Conservation (phyloP, 2,113 vertebrate species). For the Myotis lucifugus region DNA sequence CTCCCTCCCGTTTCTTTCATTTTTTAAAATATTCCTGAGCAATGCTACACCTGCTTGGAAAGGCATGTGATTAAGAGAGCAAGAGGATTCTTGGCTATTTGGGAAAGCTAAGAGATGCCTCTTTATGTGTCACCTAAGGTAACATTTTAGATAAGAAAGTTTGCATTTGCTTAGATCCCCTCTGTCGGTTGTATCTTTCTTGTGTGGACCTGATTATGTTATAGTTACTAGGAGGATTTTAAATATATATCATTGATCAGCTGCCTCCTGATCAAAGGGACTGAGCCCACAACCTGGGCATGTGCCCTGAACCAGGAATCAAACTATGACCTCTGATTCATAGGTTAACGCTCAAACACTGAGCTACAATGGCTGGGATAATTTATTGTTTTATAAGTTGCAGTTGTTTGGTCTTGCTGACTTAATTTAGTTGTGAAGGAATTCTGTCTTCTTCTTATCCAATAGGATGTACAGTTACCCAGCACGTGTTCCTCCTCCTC, state of each 20-base stretch:
- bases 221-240: neutral
- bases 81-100: neutral
- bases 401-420: neutral
- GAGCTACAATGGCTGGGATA: no score
- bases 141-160: neutral
- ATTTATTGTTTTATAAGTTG: neutral
- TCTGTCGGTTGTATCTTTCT: neutral
- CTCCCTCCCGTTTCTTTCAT: neutral
- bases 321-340: no score
- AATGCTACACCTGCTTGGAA: neutral
- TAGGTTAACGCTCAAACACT: no score
- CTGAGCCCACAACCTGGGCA: no score
- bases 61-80: neutral
- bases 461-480: slow-evolving; percentile 91
- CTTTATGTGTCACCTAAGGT: neutral
- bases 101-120: neutral
- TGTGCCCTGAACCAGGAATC: no score
- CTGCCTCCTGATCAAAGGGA: no score
- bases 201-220: neutral
- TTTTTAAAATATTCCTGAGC: neutral
- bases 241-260: no score
- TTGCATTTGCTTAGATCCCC: neutral
- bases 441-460: neutral
- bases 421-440: slow-evolving; percentile 9
- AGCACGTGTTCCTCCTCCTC: slow-evolving; percentile 89